These are phyloP conservation scores for Xanthia togata DNA, from an alignment of 2,888 invertebrate species.

Conservation along the genomic window DNA sequence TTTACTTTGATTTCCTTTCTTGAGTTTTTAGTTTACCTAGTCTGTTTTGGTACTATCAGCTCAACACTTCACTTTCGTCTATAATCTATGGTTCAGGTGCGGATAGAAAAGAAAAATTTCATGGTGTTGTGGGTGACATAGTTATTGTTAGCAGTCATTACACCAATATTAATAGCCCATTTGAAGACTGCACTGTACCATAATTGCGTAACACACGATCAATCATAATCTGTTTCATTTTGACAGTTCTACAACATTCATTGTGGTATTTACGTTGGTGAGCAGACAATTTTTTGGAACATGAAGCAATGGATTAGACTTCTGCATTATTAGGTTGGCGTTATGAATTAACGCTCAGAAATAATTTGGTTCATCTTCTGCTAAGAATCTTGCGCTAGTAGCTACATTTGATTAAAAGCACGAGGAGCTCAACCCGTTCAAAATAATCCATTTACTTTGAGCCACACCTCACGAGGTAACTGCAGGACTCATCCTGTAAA, in stretches of 20 bases:
- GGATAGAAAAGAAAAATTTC: conserved; percentile 86
- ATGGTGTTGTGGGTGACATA: conserved; percentile 90
- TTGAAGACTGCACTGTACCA: neutral
- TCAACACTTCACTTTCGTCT: conserved; percentile 75
- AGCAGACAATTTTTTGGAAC: too few species aligned
- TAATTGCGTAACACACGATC: too few species aligned
- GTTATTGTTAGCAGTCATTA: neutral
- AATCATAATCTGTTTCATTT: too few species aligned
- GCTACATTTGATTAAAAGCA: conserved; percentile 11
- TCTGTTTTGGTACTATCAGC: conserved; percentile 54
- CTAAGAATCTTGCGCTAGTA: neutral
- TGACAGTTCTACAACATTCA: too few species aligned
- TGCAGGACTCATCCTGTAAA: conserved; percentile 50
- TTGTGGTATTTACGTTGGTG: too few species aligned
- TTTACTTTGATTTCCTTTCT: conserved; percentile 40
- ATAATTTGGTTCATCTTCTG: neutral
- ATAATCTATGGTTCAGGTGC: conserved; percentile 82
- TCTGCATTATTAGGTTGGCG: neutral
- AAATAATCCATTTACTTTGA: conserved; percentile 71
- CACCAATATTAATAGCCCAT: neutral
- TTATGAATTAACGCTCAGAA: neutral
- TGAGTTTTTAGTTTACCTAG: conserved; percentile 36
- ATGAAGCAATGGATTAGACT: too few species aligned
- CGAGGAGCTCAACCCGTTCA: conserved; percentile 7
- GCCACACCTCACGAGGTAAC: conserved; percentile 62